A percentile compares a stretch with the other conserved stretches of the same genome.
Conservation (phyloP, 1,140 invertebrate species). For the Sinonovacula constricta region DNA sequence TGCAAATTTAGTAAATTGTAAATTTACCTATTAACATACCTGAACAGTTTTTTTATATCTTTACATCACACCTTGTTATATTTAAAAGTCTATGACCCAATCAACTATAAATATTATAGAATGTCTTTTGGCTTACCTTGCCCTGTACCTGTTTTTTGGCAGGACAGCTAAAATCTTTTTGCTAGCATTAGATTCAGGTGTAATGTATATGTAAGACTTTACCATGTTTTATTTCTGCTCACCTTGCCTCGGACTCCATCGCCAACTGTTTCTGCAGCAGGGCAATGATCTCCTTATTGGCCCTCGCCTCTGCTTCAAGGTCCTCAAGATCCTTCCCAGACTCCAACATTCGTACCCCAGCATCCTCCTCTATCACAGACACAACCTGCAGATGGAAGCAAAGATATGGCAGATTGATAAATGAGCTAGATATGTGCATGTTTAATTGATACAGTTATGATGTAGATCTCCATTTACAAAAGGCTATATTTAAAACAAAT, state of each 20-base stretch:
- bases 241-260: constrained; percentile 13
- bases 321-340: constrained; percentile 25
- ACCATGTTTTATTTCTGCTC: not conserved
- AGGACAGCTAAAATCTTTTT: no score
- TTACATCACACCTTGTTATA: not conserved
- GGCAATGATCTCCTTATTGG: constrained; percentile 76
- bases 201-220: not conserved
- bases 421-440: no score
- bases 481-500: no score
- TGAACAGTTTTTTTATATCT: no score
- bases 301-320: constrained; percentile 74
- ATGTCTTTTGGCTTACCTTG: not conserved
- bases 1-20: no score
- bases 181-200: not conserved
- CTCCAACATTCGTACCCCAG: not conserved
- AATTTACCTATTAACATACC: no score
- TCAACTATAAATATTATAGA: not conserved
- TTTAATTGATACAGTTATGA: no score
- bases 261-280: constrained; percentile 77
- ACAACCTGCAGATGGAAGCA: no score
- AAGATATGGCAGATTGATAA: no score
- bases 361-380: no score
- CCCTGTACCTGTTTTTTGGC: no score
- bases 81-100: not conserved
- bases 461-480: no score